Evolutionary conservation across 2,113 vertebrate genomes (phyloP).

Genomic region (Egretta garzetta): DNA sequence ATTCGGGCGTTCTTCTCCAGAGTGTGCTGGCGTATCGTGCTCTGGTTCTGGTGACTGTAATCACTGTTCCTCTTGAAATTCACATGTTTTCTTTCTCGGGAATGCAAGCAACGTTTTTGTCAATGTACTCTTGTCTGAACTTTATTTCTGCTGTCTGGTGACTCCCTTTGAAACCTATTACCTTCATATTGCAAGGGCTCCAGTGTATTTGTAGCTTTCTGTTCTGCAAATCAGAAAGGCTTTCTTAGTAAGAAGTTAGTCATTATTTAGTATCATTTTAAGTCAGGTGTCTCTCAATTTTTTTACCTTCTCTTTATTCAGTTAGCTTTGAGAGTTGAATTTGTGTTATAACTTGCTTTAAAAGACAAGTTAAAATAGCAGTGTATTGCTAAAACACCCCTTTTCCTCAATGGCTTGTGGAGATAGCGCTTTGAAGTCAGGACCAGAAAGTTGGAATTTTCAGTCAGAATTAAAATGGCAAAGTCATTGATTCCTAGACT

Average conservation of each 20-base stretch:
- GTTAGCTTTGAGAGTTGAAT: neutral
- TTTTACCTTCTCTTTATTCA: accelerated
- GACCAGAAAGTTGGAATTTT: neutral
- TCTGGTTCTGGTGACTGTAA: neutral
- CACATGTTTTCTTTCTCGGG: accelerated
- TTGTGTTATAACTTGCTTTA: neutral
- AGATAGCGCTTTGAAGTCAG: neutral
- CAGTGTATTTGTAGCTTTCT: neutral
- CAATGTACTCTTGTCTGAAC: too few species aligned
- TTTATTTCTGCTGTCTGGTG: neutral
- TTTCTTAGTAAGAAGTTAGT: neutral
- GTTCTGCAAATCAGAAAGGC: neutral
- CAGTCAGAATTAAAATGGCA: neutral
- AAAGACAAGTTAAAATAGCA: neutral
- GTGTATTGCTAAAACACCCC: accelerated
- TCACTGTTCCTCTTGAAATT: neutral
- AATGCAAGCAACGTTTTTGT: accelerated
- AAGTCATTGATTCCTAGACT: neutral
- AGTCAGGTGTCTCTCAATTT: accelerated
- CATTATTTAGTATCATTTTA: neutral
- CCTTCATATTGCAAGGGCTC: accelerated
- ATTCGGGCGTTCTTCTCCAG: neutral
- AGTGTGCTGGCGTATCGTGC: accelerated
- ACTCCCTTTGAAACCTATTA: neutral
- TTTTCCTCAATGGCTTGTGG: neutral